Conservation (phyloP, 2,797 vertebrate species). For the Dryobates pubescens region DNA sequence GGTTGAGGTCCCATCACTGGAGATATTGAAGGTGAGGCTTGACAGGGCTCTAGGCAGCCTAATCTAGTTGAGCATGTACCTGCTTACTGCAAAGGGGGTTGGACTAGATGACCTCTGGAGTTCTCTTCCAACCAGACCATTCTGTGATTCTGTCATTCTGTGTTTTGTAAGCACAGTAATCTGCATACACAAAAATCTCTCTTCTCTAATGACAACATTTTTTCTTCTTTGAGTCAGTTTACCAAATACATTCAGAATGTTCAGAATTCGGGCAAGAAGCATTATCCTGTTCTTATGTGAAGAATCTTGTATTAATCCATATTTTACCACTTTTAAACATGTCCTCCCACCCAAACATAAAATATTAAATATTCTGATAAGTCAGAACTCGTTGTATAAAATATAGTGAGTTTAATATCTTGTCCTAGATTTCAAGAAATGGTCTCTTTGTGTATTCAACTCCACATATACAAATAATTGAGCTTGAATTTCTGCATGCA, state of each 20-base stretch:
- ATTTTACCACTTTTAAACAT: constrained; percentile 18
- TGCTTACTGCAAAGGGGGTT: too few relatives aligned
- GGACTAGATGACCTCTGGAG: too few relatives aligned
- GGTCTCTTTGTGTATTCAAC: constrained; percentile 16
- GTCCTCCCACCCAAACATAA: constrained; percentile 3
- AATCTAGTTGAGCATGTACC: too few relatives aligned
- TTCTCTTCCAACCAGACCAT: too few relatives aligned
- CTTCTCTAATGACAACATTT: not conserved
- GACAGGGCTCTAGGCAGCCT: too few relatives aligned
- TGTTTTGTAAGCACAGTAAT: not conserved
- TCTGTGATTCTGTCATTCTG: too few relatives aligned
- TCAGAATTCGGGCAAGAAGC: not conserved
- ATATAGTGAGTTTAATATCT: constrained; percentile 31
- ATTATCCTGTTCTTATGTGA: not conserved
- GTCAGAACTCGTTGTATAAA: constrained; percentile 17
- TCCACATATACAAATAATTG: constrained; percentile 53
- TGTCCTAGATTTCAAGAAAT: constrained; percentile 50
- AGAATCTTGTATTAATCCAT: not conserved
- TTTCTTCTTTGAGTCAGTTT: not conserved
- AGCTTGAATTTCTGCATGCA: constrained; percentile 20
- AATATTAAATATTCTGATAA: constrained; percentile 39
- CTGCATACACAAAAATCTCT: not conserved
- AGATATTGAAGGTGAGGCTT: too few relatives aligned
- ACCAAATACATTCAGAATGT: not conserved
- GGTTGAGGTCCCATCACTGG: too few relatives aligned